Evolutionary conservation across 2,797 vertebrate species (phyloP), one percentile per base, ranked within the genome.

Genomic region (Poeciliopsis infans): DNA sequence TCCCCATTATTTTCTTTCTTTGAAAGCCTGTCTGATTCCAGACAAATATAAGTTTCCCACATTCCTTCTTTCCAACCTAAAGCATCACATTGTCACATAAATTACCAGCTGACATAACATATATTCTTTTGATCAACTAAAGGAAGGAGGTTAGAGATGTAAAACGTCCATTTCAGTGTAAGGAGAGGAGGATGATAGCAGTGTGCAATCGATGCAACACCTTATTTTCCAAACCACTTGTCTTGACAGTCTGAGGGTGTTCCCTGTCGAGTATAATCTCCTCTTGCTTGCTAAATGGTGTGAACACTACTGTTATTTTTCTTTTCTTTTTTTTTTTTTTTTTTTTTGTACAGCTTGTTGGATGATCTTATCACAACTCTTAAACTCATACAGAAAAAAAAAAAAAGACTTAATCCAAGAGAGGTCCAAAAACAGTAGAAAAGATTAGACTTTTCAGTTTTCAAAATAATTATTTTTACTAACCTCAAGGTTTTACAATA

Each of bases 221-320:
- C 45, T 72, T 72, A 73, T 53, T 73, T 73, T 53, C 49, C 33
- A 53, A 53, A 39, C 49, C 33, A 33, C 66, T 69, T 69, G 39
- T 69, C 66, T 69, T 69, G 66, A 69, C 66, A 69, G 66, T 69
- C 39, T 43, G 36, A 43, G 11, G 66, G 39, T 69, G 66, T 69
- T 69, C 39, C 20, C 66, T 69, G 39, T 72, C 28, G 11, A 49
- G 71, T 49, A 2, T 72, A 33, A 72, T 72, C 46, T 72, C 46
- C 31, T 36, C 71, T 72, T 31, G 11, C 25, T 8, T 49, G 18
- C 31, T 72, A 49, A 69, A 69, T 69, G 66, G 66, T 69, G 66
- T 69, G 39, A 69, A 41, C 39, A 25, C 39, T 69, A 69, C 66
- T 25, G 23, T 69, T 41, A 12, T 5, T 68, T 41, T 25, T 23